Evolutionary conservation across 1,140 invertebrate species (phyloP), one percentile per base, ranked within the genome.

Genomic region (Asbolus verrucosus): DNA sequence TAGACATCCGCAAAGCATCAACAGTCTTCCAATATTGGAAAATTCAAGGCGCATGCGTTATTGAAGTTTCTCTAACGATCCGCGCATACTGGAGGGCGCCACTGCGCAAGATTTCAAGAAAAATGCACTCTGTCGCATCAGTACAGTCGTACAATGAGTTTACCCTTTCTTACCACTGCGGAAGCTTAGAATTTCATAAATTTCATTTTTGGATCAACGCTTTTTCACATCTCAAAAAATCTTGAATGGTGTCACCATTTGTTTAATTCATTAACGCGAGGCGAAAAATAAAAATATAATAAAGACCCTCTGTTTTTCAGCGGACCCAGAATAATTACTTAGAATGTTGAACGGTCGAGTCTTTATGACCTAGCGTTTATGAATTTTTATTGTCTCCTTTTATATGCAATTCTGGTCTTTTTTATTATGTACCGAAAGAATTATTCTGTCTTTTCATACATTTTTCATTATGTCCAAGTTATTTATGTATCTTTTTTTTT

Each of bases 101-200:
- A 73, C 66, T 72, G 78, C 78, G 79, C 77, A 79, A 77, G 67
- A 75, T 76, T 77, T 78, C 59, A 78, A 78, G 79, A 80, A 80
- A 80, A 80, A 78, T 80, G 78, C 79, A 74, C 73, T 73, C 73
- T 77, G 76, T 78, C 76, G 77, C 78, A 79, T 73, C 72, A 67
- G 76, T 77, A 78, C 76, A 76, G 77, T 73, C 66, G 31, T 60
- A 61, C 65, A 73, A 79, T 77, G 73, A 79, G 73, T 78, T 77
- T 39, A 33, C 33, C 9, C 65, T 70, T 41, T 63, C 61, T 63
- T 63, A 63, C 9, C 24, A 21, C n/a, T n/a, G n/a, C 31, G 33
- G 13, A 54, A 24, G 13, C 41, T 46, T n/a, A 21, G n/a, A 46
- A 19, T 0, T 19, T 8, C 9, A 1, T 19, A 8, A 27, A 4